Evolutionary conservation across 2,888 invertebrate genomes (phyloP).

Genomic region (Trissoscelio sp.): DNA sequence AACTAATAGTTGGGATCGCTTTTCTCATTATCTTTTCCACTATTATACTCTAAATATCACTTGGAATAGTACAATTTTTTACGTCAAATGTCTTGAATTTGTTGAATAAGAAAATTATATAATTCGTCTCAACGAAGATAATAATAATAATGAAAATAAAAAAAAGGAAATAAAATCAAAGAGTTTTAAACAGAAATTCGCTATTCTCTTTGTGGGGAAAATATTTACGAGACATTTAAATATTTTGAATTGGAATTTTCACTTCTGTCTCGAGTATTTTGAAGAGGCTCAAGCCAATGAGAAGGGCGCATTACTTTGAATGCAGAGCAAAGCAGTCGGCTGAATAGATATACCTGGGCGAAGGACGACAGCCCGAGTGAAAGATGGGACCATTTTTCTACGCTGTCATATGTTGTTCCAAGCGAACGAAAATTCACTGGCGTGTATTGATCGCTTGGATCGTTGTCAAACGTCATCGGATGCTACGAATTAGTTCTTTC

Average conservation of each 20-base stretch:
- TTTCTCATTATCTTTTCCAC: slow-evolving; percentile 14
- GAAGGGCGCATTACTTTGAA: slow-evolving; percentile 30
- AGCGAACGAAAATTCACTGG: slow-evolving; percentile 21
- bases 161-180: too few relatives aligned
- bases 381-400: slow-evolving; percentile 56
- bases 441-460: slow-evolving; percentile 43
- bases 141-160: neutral
- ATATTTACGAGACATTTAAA: neutral
- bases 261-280: slow-evolving; percentile 5
- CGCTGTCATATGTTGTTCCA: slow-evolving; percentile 51
- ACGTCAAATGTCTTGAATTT: neutral
- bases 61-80: slow-evolving; percentile 13
- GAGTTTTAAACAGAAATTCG: too few relatives aligned
- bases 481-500: slow-evolving; percentile 14
- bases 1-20: slow-evolving; percentile 39
- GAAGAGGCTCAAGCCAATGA: slow-evolving; percentile 14
- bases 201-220: neutral
- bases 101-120: slow-evolving; percentile 6
- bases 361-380: slow-evolving; percentile 42
- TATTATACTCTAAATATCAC: slow-evolving; percentile 14
- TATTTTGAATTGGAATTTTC: slow-evolving; percentile 7
- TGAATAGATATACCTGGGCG: slow-evolving; percentile 40
- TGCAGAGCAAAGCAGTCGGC: slow-evolving; percentile 15
- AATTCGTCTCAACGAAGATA: neutral
- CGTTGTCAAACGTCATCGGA: slow-evolving; percentile 23